These are phyloP conservation scores for Napeogenes sylphis DNA, from an alignment of 2,888 invertebrate genomes.

Conservation along the genomic window DNA sequence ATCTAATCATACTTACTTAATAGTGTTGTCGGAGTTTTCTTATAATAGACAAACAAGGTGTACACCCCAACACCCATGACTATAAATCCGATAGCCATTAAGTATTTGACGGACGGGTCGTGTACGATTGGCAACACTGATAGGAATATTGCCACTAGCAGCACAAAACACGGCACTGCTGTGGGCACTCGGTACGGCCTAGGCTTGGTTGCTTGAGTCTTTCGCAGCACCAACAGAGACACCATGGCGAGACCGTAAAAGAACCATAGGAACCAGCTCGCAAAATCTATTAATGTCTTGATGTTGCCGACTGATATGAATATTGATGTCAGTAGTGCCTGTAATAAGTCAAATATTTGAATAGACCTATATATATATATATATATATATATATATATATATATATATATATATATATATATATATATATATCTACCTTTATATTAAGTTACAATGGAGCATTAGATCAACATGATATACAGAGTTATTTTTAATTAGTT, in stretches of 20 bases:
- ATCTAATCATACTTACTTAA: slow-evolving; percentile 73
- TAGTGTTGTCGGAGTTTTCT: slow-evolving; percentile 78
- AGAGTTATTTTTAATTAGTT: too few relatives aligned
- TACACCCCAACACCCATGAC: slow-evolving; percentile 83
- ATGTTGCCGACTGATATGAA: slow-evolving; percentile 87
- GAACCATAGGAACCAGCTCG: slow-evolving; percentile 92
- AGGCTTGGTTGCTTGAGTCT: slow-evolving; percentile 80
- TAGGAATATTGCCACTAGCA: slow-evolving; percentile 83
- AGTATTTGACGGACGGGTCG: slow-evolving; percentile 86
- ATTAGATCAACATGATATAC: too few relatives aligned
- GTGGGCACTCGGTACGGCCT: slow-evolving; percentile 87
- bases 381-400: too few relatives aligned
- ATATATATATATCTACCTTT: too few relatives aligned
- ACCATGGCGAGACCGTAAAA: slow-evolving; percentile 91
- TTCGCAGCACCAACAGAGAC: slow-evolving; percentile 84
- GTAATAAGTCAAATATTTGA: slow-evolving; percentile 42
- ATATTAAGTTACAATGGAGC: too few relatives aligned
- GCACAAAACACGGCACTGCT: slow-evolving; percentile 83
- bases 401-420: too few relatives aligned
- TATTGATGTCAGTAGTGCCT: slow-evolving; percentile 82
- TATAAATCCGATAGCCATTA: slow-evolving; percentile 85
- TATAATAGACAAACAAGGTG: slow-evolving; percentile 85
- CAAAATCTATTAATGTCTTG: slow-evolving; percentile 87
- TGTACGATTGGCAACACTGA: slow-evolving; percentile 85
- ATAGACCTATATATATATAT: background rate